Base-by-base conservation (phyloP, 2,797 vertebrate species). In the Holocentrus rufus region DNA sequence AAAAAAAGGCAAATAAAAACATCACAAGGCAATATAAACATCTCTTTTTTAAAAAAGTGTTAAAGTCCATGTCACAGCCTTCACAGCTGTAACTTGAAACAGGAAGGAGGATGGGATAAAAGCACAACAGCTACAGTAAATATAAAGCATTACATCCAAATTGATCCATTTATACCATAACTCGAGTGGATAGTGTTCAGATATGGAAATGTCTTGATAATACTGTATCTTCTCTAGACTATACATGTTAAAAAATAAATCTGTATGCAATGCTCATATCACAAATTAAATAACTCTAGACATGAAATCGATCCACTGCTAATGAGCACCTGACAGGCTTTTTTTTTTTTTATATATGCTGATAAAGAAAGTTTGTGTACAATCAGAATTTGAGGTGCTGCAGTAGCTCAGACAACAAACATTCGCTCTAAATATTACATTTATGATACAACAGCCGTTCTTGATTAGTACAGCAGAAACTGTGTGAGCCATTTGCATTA, bases 1-100 rank as follows among this genome's bases (percentile, higher is more conserved):
- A 59, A 80, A 74, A 86, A 77, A 72, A 20, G 34, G 13, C 8
- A 75, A 87, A 84, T 56, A 63, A 83, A 86, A 81, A 71, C 46
- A 75, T 18, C 65, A 85, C 39, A 76, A 74, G 72, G 69, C 17
- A 76, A 72, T 20, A 68, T 67, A 61, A 69, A 76, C 65, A 67
- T n/a, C n/a, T 69, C n/a, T 65, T 31, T 31, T 65, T 56, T 30
- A 65, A 62, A 53, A 71, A 61, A 81, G 18, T 27, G 64, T 57
- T 13, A 22, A 20, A 50, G 10, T 56, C 3, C 20, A 14, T 50
- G n/a, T 68, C 55, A 68, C 5, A 58, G 36, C 49, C 54, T 58
- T 36, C 56, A 76, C 49, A 74, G 31, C 27, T 61, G 23, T 42
- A 55, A 68, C 57, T n/a, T n/a, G n/a, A 59, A 65, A 25, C 20